phyloP scores from a whole-genome alignment of 1,140 invertebrate genomes.

The Saccostrea cuccullata region DNA sequence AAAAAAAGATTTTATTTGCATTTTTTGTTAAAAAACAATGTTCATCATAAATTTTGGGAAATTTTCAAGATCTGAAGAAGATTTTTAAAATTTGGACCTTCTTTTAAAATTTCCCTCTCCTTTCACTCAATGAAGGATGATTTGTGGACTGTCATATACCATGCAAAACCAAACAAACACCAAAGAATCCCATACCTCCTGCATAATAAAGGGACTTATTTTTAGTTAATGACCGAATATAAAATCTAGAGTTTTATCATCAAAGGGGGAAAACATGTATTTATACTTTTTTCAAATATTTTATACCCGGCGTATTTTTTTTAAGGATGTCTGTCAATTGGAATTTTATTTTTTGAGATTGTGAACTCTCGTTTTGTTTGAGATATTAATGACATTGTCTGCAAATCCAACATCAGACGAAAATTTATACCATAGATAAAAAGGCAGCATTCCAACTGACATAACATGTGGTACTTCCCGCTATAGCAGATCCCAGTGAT shows the following conservation, averaged over 20 bases:
- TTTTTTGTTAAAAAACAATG: no score
- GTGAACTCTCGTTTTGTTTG: no score
- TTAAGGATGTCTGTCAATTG: no score
- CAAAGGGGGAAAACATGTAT: no score
- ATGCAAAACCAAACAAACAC: conserved; percentile 60
- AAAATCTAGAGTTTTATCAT: no score
- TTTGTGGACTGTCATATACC: conserved; percentile 59
- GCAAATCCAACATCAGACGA: no score
- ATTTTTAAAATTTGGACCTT: conserved; percentile 17
- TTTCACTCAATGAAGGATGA: conserved; percentile 55
- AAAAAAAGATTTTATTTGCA: neutral
- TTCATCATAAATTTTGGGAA: neutral
- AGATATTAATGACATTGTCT: no score
- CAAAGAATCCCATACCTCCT: conserved; percentile 64
- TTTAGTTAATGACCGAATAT: no score
- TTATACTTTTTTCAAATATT: no score
- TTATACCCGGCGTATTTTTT: no score
- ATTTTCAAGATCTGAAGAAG: neutral
- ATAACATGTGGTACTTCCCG: conserved; percentile 34
- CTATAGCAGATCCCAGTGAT: conserved; percentile 38
- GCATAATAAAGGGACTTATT: no score
- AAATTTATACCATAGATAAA: conserved; percentile 43
- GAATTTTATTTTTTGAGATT: no score
- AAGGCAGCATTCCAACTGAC: conserved; percentile 41
- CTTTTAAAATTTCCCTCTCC: conserved; percentile 56